Base-by-base conservation (phyloP, 2,113 vertebrate species). In the Hyperoodon ampullatus region DNA sequence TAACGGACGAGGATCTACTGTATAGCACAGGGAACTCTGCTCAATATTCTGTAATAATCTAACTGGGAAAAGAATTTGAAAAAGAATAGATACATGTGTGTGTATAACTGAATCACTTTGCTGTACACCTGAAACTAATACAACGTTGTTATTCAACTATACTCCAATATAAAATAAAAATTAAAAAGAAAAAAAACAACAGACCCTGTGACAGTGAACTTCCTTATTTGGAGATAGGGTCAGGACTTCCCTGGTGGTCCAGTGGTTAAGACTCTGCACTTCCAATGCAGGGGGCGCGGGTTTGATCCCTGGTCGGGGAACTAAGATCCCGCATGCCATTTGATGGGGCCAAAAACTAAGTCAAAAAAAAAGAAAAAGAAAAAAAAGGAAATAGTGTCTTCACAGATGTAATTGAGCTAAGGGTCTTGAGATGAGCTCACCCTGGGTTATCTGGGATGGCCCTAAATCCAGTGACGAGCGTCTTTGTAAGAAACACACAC, bases 31-130 rank as follows among this genome's bases (percentile, higher is more conserved):
- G 72, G 4, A 30, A 47, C 18, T 26, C 16, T 30, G 42, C 72
- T 10, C 15, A 0, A 2, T 30, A 28, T 8, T 47, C 72, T 47
- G 26, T 10, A 47, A 19, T 11, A 47, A 19, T 1, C 42, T 47
- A 47, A 47, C 30, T 44, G 18, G 42, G 42, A 47, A 18, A 75
- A 30, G 42, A 18, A 1, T 28, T 75, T 47, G 72, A 75, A 30
- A 30, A 28, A 47, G 42, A 30, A 10, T 15, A 18, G 72, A 30
- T 10, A 11, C 8, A 1, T 18, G 26, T 2, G 0, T 1, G 1
- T 1, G 15, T 18, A 11, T 47, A 3, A 47, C 30, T 15, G 42
- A 18, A 3, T 19, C 72, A 1, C 72, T 75, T 3, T 47, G 26
- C 26, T 47, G 26, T 5, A 3, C 15, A 6, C 72, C 15, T 18